phyloP scores from a whole-genome alignment of 1,140 invertebrate genomes.

The Pachyrhynchus sulphureomaculatus region DNA sequence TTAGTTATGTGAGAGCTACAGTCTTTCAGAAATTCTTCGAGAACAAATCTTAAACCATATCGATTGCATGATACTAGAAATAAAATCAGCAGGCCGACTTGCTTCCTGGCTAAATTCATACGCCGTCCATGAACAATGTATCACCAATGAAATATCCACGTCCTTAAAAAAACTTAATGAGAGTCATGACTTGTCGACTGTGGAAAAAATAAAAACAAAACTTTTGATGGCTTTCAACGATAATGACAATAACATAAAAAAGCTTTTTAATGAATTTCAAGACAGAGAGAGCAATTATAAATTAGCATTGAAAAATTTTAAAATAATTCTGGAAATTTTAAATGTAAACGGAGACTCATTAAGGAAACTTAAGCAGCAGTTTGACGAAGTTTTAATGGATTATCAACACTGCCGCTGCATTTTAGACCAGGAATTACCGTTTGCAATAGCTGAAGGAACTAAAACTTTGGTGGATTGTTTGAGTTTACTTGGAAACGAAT shows the following conservation, averaged over 20 bases:
- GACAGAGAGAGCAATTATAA: conserved; percentile 40
- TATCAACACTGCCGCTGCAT: conserved; percentile 41
- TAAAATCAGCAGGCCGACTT: conserved; percentile 33
- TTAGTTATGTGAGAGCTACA: conserved; percentile 28
- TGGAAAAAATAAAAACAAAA: conserved; percentile 35
- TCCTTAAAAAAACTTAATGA: conserved; percentile 28
- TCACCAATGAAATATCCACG: conserved; percentile 25
- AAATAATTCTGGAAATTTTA: conserved; percentile 44
- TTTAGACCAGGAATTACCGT: conserved; percentile 35
- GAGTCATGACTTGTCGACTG: conserved; percentile 14
- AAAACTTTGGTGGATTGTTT: conserved; percentile 37
- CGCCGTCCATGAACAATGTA: conserved; percentile 21
- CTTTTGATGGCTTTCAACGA: conserved; percentile 29
- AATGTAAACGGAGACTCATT: conserved; percentile 40
- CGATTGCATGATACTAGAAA: conserved; percentile 36
- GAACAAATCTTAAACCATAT: conserved; percentile 37
- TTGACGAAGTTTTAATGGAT: conserved; percentile 41
- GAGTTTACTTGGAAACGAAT: conserved; percentile 28
- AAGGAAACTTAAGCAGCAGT: conserved; percentile 42
- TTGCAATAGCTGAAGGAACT: conserved; percentile 29
- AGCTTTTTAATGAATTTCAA: conserved; percentile 32
- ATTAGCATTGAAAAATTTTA: conserved; percentile 45
- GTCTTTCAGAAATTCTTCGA: conserved; percentile 32
- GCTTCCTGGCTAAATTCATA: conserved; percentile 28
- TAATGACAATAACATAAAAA: conserved; percentile 27